Conservation (phyloP, 2,797 vertebrate genomes). For the Pteropus rufus region DNA sequence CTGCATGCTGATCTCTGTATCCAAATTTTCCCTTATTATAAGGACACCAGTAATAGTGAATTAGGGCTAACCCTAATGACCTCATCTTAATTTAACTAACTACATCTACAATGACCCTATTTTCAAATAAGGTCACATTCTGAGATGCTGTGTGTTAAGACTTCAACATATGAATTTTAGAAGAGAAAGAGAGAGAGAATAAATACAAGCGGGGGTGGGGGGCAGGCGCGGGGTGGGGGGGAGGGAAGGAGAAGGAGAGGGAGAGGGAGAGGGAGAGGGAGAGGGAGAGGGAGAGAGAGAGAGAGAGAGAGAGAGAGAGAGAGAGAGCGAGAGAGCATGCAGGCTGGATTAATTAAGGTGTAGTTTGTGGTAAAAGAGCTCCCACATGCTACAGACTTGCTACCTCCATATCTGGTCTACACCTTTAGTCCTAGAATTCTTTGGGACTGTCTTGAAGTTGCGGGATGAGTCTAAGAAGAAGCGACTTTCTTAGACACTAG, state of each 20-base stretch:
- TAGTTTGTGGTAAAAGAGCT: background rate
- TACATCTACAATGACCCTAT: background rate
- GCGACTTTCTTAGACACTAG: background rate
- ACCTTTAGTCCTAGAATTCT: background rate
- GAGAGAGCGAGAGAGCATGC: background rate
- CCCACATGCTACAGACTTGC: background rate
- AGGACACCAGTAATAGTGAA: background rate
- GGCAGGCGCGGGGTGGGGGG: too few species aligned
- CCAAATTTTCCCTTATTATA: background rate
- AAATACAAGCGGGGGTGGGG: background rate
- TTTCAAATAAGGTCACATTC: background rate
- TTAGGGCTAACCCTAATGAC: background rate
- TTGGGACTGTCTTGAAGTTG: background rate
- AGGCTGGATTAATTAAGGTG: background rate
- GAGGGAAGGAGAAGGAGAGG: too few species aligned
- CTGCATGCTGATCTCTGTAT: background rate
- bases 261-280: background rate
- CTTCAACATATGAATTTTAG: background rate
- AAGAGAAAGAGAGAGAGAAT: background rate
- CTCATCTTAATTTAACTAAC: background rate
- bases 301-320: background rate
- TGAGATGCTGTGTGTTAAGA: background rate
- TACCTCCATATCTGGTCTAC: background rate
- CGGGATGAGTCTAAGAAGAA: background rate
- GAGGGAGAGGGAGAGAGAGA: background rate